phyloP scores from a whole-genome alignment of 2,888 invertebrate species.

The Stenurella melanura region DNA sequence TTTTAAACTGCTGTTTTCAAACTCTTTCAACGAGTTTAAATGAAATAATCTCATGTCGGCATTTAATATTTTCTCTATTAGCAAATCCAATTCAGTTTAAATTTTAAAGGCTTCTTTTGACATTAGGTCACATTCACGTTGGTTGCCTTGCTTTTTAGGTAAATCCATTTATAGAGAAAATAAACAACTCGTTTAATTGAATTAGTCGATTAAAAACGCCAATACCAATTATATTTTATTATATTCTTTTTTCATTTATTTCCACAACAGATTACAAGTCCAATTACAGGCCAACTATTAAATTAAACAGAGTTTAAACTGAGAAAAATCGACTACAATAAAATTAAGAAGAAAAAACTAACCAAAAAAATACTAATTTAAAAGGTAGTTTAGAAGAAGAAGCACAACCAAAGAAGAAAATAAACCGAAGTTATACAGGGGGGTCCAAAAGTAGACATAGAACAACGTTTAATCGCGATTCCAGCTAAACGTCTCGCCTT shows the following conservation, averaged over 20 bases:
- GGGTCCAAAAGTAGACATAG: no score
- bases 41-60: conserved; percentile 44
- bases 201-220: conserved; percentile 42
- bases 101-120: conserved; percentile 61
- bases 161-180: conserved; percentile 56
- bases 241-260: neutral
- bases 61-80: conserved; percentile 53
- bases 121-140: conserved; percentile 60
- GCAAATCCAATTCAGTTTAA: conserved; percentile 55
- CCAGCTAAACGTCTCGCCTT: no score
- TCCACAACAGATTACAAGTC: neutral
- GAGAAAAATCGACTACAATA: no score
- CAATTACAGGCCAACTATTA: neutral
- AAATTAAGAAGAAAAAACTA: no score
- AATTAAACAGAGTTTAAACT: no score
- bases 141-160: conserved; percentile 50
- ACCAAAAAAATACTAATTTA: no score
- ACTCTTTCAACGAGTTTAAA: conserved; percentile 41
- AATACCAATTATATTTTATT: neutral
- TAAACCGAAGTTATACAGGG: no score
- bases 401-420: no score
- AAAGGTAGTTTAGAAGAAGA: no score
- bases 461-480: no score
- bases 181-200: conserved; percentile 49
- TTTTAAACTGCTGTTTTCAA: conserved; percentile 2